Base-by-base conservation (phyloP, 2,113 vertebrate species). In the Brevimyrus niger region DNA sequence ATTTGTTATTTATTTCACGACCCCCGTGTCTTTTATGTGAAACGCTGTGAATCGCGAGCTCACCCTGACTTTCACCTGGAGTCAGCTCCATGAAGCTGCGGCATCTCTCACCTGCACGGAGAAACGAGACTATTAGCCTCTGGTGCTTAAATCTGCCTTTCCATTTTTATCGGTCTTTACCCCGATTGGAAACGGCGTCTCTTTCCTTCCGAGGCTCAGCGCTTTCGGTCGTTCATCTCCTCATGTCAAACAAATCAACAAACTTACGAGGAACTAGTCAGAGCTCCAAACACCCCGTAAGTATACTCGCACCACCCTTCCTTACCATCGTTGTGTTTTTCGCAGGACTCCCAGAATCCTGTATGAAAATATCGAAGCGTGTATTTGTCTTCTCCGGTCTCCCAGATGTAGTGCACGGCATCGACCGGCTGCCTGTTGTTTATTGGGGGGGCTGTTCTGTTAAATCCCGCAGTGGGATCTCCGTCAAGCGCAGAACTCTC, bases 361-460 rank as follows among this genome's bases (percentile, higher is more conserved):
- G 96, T 96, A 94, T 97, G 96, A 90, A 97, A 97, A 91, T 96
- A 97, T 91, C 96, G 94, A 51, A 97, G 96, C 23, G 94, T 94
- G 87, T 95, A 97, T 90, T 97, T 97, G 94, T 97, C 96, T 88
- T 97, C 96, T 15, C 96, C 96, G 0, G 96, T 96, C 94, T 97
- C 96, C 96, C 96, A 97, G 93, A 96, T 96, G 92, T 97, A 97
- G 82, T 96, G 96, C n/a, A 97, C 96, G 0, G 95, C 95, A 1
- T 97, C 96, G 89, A 94, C 95, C 90, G 93, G 88, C 92, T 95
- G 95, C 90, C 91, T 94, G 13, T 15, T 7, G 73, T 80, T 80
- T 42, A 51, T 15, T 51, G 35, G 35, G 35, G 6, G 6, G 35
- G n/a, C 1, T 19, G 95, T 96, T 51, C 91, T 92, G 91, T 95